Base-by-base conservation (phyloP, 2,888 invertebrate species). In the Nowickia ferox region DNA sequence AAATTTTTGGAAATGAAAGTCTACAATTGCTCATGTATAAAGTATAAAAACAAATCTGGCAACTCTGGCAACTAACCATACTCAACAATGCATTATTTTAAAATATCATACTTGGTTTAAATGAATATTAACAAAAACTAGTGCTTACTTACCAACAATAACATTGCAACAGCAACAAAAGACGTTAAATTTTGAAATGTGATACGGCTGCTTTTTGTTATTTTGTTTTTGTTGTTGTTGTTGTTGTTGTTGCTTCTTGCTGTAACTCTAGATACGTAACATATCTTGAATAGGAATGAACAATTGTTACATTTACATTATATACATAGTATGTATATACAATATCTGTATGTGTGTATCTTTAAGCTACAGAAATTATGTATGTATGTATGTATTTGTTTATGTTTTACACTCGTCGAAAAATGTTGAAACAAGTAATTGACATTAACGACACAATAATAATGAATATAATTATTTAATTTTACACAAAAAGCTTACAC, bases 131-230 rank as follows among this genome's bases (percentile, higher is more conserved):
- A 48, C 51, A 51, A 68, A 51, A 66, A 48, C 30, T 17, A 55
- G 15, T 57, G n/a, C 57, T 30, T 22, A 30, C 40, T 15, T 42
- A 74, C 10, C 42, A 42, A n/a, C 77, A 75, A 42, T 13, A 59
- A 59, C 42, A 63, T 22, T 38, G 38, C 30, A 22, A 22, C 51
- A 74, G 11, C 30, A 71, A 55, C 46, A 59, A 76, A 57, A 82
- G 61, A 57, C 40, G 51, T 65, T 51, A 63, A 66, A 42, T 59
- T 51, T 84, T 82, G 77, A 71, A 82, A 85, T 85, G 57, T 48
- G 63, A 79, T 74, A 76, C 46, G 55, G 74, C 17, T 66, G 71
- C 38, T 63, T 81, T 42, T 81, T 63, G 53, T 66, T 65, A 30
- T 11, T 65, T 30, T 30, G 30, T 53, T 51, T 1, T 51, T 15